Evolutionary conservation across 2,888 invertebrate genomes (phyloP).

Genomic region (Chirona hameri): DNA sequence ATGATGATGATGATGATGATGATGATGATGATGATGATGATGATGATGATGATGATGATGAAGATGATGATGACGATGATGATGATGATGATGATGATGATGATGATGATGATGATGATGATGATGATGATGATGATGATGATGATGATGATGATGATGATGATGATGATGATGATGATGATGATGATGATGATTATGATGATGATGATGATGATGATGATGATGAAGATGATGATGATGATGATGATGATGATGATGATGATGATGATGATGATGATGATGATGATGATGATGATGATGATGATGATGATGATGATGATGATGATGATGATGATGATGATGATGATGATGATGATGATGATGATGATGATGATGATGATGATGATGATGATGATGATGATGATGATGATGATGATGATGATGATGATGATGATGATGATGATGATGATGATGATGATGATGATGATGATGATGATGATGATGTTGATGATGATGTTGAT

Average conservation of each 20-base stretch:
- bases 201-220: too few species aligned
- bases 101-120: conserved; percentile 22
- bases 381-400: conserved; percentile 2
- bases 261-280: conserved; percentile 22
- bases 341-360: conserved; percentile 22
- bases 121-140: conserved; percentile 10
- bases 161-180: conserved; percentile 22
- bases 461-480: conserved; percentile 22
- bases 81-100: conserved; percentile 22
- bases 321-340: conserved; percentile 22
- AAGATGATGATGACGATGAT: conserved; percentile 6
- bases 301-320: conserved; percentile 22
- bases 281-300: conserved; percentile 22
- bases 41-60: conserved; percentile 22
- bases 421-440: conserved; percentile 22
- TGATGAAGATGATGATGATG: conserved; percentile 22
- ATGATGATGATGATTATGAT: too few species aligned
- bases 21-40: conserved; percentile 10
- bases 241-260: conserved; percentile 22
- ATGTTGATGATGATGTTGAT: neutral
- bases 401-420: conserved; percentile 22
- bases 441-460: conserved; percentile 22
- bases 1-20: conserved; percentile 22
- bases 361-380: conserved; percentile 22
- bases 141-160: conserved; percentile 22